These are phyloP conservation scores for Ectemnius lituratus DNA, from an alignment of 2,888 invertebrate genomes.

Conservation along the genomic window DNA sequence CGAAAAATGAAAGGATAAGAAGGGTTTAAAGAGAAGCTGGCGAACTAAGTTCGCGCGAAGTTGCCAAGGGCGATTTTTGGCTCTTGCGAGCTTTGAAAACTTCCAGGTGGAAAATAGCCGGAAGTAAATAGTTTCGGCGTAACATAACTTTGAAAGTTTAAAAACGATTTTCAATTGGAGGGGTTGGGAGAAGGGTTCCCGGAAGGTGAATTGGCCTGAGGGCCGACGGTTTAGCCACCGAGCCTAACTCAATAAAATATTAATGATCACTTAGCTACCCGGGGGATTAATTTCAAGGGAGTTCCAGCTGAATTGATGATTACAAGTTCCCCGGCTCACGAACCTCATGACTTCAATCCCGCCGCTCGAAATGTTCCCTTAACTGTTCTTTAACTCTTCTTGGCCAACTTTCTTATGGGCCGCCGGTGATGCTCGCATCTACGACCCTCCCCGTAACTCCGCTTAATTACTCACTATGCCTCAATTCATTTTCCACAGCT, in stretches of 20 bases:
- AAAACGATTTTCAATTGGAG: too few relatives aligned
- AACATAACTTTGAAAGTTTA: neutral
- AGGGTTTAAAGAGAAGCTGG: too few relatives aligned
- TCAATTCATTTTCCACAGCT: neutral
- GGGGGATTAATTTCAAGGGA: neutral
- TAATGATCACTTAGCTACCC: too few relatives aligned
- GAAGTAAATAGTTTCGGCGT: neutral
- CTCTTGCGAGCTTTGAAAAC: too few relatives aligned
- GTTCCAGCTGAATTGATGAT: neutral
- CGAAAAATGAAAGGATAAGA: too few relatives aligned
- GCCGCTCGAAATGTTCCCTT: neutral
- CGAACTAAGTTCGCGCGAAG: too few relatives aligned
- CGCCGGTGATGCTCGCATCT: neutral
- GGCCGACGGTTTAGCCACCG: too few relatives aligned
- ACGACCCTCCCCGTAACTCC: neutral
- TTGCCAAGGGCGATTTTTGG: too few relatives aligned
- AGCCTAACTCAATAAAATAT: too few relatives aligned
- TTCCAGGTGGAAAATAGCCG: neutral
- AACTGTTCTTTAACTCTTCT: slow-evolving; percentile 7
- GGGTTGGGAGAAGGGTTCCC: too few relatives aligned
- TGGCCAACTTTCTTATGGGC: neutral
- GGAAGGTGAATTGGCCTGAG: too few relatives aligned
- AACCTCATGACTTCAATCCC: neutral
- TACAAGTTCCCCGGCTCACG: neutral
- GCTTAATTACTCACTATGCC: neutral